These are phyloP conservation scores for Euwallacea fornicatus DNA, from an alignment of 1,140 invertebrate species.

Conservation along the genomic window DNA sequence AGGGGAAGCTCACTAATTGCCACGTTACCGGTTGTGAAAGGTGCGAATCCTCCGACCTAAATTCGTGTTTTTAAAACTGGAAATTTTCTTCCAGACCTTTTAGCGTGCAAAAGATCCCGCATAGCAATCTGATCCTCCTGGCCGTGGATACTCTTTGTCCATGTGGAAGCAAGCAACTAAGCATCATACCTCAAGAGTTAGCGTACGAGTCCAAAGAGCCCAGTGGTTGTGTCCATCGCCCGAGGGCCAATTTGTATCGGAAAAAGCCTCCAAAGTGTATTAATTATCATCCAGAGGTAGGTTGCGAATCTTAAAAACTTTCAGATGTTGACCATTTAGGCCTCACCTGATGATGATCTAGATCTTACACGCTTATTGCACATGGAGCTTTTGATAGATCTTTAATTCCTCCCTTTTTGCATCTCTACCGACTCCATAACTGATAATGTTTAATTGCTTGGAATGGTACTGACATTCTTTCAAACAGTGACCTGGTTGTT, in stretches of 20 bases:
- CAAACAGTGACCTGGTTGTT: no score
- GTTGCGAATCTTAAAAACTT: conserved; percentile 9
- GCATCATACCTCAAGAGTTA: conserved; percentile 77
- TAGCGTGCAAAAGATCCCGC: conserved; percentile 89
- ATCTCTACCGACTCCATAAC: no score
- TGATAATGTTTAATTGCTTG: no score
- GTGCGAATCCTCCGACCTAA: conserved; percentile 54
- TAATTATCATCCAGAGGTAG: conserved; percentile 84
- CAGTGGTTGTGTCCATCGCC: conserved; percentile 50
- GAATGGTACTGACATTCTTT: no score
- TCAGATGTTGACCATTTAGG: background rate
- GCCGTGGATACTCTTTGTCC: conserved; percentile 89
- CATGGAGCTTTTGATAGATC: background rate
- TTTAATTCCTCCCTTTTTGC: background rate
- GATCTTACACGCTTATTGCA: background rate
- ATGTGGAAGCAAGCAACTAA: conserved; percentile 81
- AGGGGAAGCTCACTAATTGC: conserved; percentile 90
- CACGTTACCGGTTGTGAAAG: conserved; percentile 87
- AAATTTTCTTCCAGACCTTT: conserved; percentile 68
- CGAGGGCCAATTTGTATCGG: conserved; percentile 55
- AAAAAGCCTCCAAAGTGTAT: conserved; percentile 77
- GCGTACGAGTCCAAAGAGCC: conserved; percentile 50
- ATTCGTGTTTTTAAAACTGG: background rate
- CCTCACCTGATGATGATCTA: background rate
- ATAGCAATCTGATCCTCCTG: conserved; percentile 86